These are phyloP conservation scores for Anseranas semipalmata DNA, from an alignment of 2,113 vertebrate genomes.

Conservation along the genomic window DNA sequence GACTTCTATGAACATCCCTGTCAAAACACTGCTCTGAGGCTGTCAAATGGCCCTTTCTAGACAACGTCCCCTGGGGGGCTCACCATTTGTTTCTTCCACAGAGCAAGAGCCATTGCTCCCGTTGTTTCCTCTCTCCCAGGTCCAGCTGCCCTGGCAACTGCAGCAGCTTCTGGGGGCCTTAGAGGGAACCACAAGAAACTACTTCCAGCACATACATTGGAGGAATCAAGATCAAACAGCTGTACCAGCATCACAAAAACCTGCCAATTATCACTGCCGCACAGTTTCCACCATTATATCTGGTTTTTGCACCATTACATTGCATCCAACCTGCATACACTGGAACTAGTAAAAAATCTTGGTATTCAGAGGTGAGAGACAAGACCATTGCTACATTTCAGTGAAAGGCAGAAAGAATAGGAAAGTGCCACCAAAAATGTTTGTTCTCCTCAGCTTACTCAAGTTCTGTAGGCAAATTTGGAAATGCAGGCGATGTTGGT, in stretches of 20 bases:
- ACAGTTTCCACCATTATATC: rapidly evolving
- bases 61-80: neutral
- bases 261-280: rapidly evolving
- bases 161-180: neutral
- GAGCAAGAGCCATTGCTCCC: neutral
- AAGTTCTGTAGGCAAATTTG: neutral
- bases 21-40: neutral
- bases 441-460: neutral
- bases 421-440: neutral
- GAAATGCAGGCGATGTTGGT: neutral
- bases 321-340: neutral
- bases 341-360: neutral
- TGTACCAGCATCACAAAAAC: neutral
- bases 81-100: neutral
- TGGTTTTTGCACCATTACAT: rapidly evolving
- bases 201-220: neutral
- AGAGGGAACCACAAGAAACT: neutral
- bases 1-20: neutral
- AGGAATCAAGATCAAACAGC: neutral
- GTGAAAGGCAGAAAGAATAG: neutral
- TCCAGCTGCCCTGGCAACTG: neutral
- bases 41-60: neutral
- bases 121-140: neutral
- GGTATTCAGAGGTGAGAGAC: neutral
- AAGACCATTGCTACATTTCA: neutral